Base-by-base conservation (phyloP, 2,797 vertebrate genomes). In the Allobates femoralis region DNA sequence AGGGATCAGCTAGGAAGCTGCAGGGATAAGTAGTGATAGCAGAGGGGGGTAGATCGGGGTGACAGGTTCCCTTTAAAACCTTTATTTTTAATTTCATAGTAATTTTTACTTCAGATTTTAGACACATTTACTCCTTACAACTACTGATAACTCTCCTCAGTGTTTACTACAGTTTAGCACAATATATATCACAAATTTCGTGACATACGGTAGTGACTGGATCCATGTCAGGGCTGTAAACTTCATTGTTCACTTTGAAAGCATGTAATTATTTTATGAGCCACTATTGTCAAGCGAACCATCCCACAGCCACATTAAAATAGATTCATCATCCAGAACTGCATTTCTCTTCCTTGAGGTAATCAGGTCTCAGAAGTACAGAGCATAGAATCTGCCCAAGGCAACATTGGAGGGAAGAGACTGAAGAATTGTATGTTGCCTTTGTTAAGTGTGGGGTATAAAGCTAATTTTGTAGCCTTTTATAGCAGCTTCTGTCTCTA, bases 191-290 rank as follows among this genome's bases (percentile, higher is more conserved):
- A 60, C 41, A 14, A 12, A 28, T 60, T 21, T 74, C 26, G 34
- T 62, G 37, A 62, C 69, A 75, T 83, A 50, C 18, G 11, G 53
- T 30, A 75, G 53, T 5, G 14, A 41, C 32, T 50, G 26, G 19
- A 30, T 16, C 41, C 26, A 51, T 51, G 41, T 67, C 60, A 41
- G 5, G 3, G 53, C 28, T 16, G 16, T 83, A 83, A 74, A 83
- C 37, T 23, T 83, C 34, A 60, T 85, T 85, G 75, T 85, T 69
- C 75, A 53, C 74, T 85, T 79, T 79, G 64, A 69, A 60, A 79
- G 67, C 60, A 34, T 41, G 34, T 85, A 71, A 85, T 85, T 85
- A 73, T 85, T 85, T 80, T 46, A 79, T 73, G 84, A 85, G 67
- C 32, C 21, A n/a, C 34, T 46, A 60, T 79, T 85, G 30, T 79